These are phyloP conservation scores for Brachionichthys hirsutus DNA, from an alignment of 2,113 vertebrate genomes.

Conservation along the genomic window DNA sequence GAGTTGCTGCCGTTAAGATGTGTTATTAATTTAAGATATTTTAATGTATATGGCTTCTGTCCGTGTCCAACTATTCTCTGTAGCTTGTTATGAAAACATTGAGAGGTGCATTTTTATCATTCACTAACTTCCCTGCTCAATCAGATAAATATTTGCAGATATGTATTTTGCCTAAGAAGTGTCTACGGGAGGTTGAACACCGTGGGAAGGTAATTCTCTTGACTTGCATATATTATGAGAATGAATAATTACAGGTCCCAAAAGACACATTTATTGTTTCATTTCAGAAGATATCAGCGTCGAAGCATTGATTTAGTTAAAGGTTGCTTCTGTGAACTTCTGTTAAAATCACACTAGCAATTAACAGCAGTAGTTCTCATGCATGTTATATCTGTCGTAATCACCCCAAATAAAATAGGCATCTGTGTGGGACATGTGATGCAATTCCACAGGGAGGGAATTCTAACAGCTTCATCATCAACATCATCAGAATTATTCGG, in stretches of 20 bases:
- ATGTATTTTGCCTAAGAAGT: no score
- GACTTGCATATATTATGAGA: conserved; percentile 31
- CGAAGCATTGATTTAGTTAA: conserved; percentile 25
- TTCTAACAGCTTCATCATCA: conserved; percentile 15
- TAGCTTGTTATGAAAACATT: conserved; percentile 38
- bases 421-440: conserved; percentile 12
- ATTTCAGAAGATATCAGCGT: conserved; percentile 41
- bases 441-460: conserved; percentile 14
- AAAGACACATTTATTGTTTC: conserved; percentile 58
- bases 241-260: conserved; percentile 57
- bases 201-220: conserved; percentile 33
- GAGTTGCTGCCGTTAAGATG: background rate
- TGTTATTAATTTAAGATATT: background rate
- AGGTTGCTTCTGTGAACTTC: conserved; percentile 42
- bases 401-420: conserved; percentile 5
- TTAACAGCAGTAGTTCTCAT: conserved; percentile 19
- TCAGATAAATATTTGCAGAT: no score
- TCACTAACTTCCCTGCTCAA: no score
- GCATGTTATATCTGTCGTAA: conserved; percentile 32
- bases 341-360: conserved; percentile 27
- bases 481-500: conserved; percentile 19
- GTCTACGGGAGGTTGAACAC: no score
- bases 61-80: background rate
- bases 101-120: conserved; percentile 1
- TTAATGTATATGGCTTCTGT: conserved; percentile 6